These are phyloP conservation scores for Numida meleagris DNA, from an alignment of 2,113 vertebrate species.

Conservation along the genomic window DNA sequence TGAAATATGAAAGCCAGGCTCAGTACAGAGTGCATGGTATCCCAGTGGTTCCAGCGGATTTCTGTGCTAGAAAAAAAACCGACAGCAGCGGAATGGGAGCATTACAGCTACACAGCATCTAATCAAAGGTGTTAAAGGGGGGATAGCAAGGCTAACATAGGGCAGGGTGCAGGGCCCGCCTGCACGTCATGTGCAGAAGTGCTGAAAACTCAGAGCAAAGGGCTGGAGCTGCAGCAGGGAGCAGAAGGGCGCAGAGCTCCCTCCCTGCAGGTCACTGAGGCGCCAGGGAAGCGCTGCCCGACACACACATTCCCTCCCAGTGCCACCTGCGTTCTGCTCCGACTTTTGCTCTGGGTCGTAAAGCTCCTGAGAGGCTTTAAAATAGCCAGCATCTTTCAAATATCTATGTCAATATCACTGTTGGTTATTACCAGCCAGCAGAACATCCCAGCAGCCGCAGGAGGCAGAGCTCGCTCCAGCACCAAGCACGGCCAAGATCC, in stretches of 20 bases:
- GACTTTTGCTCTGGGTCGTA: background rate
- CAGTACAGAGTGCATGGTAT: background rate
- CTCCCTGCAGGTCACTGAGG: background rate
- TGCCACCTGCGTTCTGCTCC: background rate
- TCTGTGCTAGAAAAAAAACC: background rate
- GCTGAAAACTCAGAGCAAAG: background rate
- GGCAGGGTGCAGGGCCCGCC: background rate
- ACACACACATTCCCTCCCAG: too few species aligned
- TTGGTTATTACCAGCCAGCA: too few species aligned
- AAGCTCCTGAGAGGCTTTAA: background rate
- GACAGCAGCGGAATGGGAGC: rapidly evolving
- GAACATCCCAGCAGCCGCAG: rapidly evolving
- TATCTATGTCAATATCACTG: too few species aligned
- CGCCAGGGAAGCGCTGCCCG: too few species aligned
- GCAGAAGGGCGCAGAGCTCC: background rate
- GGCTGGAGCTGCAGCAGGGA: background rate
- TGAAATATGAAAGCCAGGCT: background rate
- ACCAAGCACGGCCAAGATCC: background rate
- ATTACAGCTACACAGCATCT: background rate
- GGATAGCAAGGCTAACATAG: background rate
- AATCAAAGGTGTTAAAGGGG: rapidly evolving
- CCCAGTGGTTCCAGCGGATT: background rate
- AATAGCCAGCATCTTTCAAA: rapidly evolving
- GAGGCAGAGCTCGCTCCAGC: background rate
- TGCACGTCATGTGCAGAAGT: background rate